Conservation (phyloP, 2,888 invertebrate genomes). For the Xestia xanthographa region DNA sequence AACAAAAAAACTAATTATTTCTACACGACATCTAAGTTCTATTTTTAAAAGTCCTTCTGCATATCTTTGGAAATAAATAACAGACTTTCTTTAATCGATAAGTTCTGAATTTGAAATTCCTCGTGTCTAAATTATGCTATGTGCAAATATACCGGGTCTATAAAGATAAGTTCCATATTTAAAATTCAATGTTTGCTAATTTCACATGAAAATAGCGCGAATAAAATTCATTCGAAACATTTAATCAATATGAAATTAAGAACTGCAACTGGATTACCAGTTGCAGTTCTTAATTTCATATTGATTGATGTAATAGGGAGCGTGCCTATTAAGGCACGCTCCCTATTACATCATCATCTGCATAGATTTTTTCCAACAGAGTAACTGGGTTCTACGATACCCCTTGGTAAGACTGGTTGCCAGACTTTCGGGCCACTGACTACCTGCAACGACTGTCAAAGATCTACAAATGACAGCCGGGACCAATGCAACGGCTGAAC, state of each 20-base stretch:
- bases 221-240: neutral
- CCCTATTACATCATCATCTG: neutral
- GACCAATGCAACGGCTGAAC: neutral
- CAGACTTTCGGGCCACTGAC: no score
- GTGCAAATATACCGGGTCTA: constrained; percentile 1
- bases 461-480: no score
- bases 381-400: neutral
- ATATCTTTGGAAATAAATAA: neutral
- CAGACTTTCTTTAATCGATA: constrained; percentile 14
- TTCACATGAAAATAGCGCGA: neutral
- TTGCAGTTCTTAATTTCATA: no score
- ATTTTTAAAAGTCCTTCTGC: constrained; percentile 8
- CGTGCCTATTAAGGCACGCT: no score
- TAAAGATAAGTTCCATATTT: constrained; percentile 1
- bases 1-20: no score
- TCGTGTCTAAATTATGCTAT: neutral
- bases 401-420: no score
- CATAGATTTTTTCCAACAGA: neutral
- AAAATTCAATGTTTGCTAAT: neutral
- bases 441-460: no score
- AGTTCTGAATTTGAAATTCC: constrained; percentile 9
- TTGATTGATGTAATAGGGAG: no score
- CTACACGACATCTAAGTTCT: neutral
- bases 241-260: neutral
- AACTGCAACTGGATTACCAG: neutral